A percentile compares a stretch with the other conserved stretches of the same genome.
phyloP scores from a whole-genome alignment of 2,888 invertebrate species.

The Thumatha senex region DNA sequence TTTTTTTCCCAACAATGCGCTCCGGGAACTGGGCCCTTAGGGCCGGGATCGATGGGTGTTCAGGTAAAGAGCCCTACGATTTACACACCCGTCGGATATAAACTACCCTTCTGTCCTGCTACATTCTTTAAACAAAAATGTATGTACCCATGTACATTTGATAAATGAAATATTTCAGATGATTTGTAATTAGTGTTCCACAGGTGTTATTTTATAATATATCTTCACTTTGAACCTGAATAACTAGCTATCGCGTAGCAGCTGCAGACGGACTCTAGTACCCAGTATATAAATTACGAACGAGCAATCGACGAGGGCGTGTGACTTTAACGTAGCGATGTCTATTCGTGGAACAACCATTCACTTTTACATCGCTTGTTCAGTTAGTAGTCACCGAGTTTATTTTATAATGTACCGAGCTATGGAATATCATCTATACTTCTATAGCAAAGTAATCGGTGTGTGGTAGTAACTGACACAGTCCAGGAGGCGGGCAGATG shows the following conservation, averaged over 20 bases:
- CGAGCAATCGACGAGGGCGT: constrained; percentile 41
- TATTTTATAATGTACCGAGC: constrained; percentile 43
- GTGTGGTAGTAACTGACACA: constrained; percentile 58
- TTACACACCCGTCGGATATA: constrained; percentile 58
- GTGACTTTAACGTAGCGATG: constrained; percentile 44
- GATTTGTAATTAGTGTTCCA: not conserved
- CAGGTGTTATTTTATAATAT: constrained; percentile 27
- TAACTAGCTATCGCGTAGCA: constrained; percentile 54
- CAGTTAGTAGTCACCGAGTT: constrained; percentile 39
- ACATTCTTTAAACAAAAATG: constrained; percentile 49
- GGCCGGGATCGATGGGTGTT: constrained; percentile 36
- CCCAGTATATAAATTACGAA: constrained; percentile 45
- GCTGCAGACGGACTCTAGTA: constrained; percentile 44
- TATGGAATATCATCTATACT: constrained; percentile 43
- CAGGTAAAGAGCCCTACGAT: constrained; percentile 67
- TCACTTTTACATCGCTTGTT: constrained; percentile 54
- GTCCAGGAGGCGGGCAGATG: constrained; percentile 75
- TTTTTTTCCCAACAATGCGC: constrained; percentile 75
- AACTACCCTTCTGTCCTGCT: constrained; percentile 43
- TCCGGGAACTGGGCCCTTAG: constrained; percentile 65
- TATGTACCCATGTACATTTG: not conserved
- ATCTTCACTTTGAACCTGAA: constrained; percentile 48
- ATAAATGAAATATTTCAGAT: not conserved
- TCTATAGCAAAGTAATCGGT: constrained; percentile 41
- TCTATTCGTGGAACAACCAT: constrained; percentile 42